Percentiles rank a stretch among this genome's conserved stretches.
These are phyloP conservation scores for Temnothorax ravouxi DNA, from an alignment of 2,888 invertebrate genomes.

Conservation along the genomic window DNA sequence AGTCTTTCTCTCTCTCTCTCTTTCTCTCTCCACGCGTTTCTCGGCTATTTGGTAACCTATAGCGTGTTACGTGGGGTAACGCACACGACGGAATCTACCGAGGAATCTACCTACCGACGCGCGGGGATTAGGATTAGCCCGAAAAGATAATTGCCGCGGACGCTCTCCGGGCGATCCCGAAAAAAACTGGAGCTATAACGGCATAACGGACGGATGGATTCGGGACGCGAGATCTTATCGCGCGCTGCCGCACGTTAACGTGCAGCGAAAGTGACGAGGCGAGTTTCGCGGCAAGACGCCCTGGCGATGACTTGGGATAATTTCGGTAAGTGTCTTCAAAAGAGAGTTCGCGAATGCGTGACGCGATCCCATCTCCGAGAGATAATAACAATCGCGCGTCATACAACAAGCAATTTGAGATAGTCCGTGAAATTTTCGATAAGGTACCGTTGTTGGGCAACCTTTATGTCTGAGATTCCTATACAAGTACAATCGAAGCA, in stretches of 20 bases:
- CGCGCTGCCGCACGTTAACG: conserved; percentile 14
- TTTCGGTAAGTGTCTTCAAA: conserved; percentile 12
- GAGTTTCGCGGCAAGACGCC: not conserved
- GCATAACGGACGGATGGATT: not conserved
- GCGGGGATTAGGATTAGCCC: not conserved
- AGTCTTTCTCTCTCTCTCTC: not conserved
- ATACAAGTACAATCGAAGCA: not conserved
- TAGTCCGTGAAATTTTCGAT: conserved; percentile 12
- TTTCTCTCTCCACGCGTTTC: not conserved
- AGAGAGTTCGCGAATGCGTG: not conserved
- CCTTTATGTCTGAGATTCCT: not conserved
- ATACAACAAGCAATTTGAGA: conserved; percentile 19
- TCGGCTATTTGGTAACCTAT: conserved; percentile 48
- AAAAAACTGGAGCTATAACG: conserved; percentile 23
- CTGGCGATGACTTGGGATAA: conserved; percentile 26
- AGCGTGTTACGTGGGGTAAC: not conserved
- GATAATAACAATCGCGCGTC: conserved; percentile 22
- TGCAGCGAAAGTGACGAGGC: conserved; percentile 39
- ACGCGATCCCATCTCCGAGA: not conserved
- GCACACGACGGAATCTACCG: not conserved
- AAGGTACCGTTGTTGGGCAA: not conserved
- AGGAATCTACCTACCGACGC: too few relatives aligned
- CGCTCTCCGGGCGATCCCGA: not conserved
- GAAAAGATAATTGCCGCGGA: conserved; percentile 26
- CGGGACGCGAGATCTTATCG: conserved; percentile 29